Percentiles rank a stretch among this genome's conserved stretches.
phyloP scores from a whole-genome alignment of 2,797 vertebrate genomes.

The Taeniopygia guttata region DNA sequence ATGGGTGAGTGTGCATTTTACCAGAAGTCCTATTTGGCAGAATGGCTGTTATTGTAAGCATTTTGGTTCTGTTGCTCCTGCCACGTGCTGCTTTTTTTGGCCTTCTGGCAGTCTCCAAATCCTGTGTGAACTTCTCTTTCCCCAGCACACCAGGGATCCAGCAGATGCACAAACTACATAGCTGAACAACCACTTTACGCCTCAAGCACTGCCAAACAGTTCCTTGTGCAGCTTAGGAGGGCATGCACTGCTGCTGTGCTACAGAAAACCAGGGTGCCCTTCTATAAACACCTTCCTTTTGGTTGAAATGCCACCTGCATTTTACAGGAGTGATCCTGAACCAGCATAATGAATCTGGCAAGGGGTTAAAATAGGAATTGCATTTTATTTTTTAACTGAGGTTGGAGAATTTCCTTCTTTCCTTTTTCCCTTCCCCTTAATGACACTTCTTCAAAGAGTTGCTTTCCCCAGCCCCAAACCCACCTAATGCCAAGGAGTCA shows the following conservation, averaged over 20 bases:
- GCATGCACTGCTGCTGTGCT: background rate
- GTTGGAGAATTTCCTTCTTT: background rate
- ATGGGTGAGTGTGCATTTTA: constrained; percentile 7
- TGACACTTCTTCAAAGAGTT: background rate
- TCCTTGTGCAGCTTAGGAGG: background rate
- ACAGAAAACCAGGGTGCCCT: background rate
- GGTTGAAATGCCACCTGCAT: background rate
- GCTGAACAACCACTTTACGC: background rate
- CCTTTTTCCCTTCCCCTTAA: background rate
- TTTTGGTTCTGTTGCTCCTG: background rate
- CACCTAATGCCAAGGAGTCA: background rate
- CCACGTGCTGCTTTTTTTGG: background rate
- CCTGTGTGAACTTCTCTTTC: background rate
- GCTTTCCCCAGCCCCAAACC: background rate
- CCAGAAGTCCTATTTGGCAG: constrained; percentile 20
- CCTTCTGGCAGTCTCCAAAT: background rate
- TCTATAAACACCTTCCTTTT: background rate
- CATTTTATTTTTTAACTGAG: background rate
- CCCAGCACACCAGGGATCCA: background rate
- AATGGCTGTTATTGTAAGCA: background rate
- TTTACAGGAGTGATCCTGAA: background rate
- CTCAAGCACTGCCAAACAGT: background rate
- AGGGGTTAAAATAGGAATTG: background rate
- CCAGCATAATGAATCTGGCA: background rate
- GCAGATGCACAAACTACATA: background rate